Evolutionary conservation across 2,888 invertebrate genomes (phyloP).

Genomic region (Drosophila paracracens): DNA sequence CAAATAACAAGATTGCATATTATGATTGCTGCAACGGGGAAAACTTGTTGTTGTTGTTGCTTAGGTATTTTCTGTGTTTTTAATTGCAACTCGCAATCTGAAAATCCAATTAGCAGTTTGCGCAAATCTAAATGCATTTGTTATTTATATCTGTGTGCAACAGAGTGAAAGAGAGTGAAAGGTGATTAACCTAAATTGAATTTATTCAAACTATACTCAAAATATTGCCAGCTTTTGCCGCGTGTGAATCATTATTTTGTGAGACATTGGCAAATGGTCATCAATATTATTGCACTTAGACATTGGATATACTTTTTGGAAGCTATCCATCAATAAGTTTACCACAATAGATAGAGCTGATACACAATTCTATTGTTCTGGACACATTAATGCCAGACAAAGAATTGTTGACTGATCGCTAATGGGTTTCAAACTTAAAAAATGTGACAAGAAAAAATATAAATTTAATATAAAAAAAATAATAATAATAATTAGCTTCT

Average conservation of each 20-base stretch:
- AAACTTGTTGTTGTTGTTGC: constrained; percentile 41
- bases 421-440: background rate
- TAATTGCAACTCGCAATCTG: constrained; percentile 59
- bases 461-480: background rate
- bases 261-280: constrained; percentile 31
- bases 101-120: constrained; percentile 65
- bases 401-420: constrained; percentile 46
- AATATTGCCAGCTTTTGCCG: background rate
- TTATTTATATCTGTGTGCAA: constrained; percentile 10
- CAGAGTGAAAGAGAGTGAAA: constrained; percentile 16
- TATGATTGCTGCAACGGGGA: constrained; percentile 30
- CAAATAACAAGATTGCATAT: constrained; percentile 73
- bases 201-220: background rate
- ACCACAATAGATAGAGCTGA: constrained; percentile 18
- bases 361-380: constrained; percentile 17
- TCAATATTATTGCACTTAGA: constrained; percentile 47
- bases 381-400: constrained; percentile 37
- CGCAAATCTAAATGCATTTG: constrained; percentile 10
- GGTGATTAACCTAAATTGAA: constrained; percentile 6
- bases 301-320: constrained; percentile 12
- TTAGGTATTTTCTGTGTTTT: constrained; percentile 15
- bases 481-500: background rate
- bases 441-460: background rate
- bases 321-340: constrained; percentile 48
- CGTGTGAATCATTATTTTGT: constrained; percentile 3